Evolutionary conservation across 2,888 invertebrate species (phyloP), one percentile per base, ranked within the genome.

Genomic region (Trachelus iudaicus): DNA sequence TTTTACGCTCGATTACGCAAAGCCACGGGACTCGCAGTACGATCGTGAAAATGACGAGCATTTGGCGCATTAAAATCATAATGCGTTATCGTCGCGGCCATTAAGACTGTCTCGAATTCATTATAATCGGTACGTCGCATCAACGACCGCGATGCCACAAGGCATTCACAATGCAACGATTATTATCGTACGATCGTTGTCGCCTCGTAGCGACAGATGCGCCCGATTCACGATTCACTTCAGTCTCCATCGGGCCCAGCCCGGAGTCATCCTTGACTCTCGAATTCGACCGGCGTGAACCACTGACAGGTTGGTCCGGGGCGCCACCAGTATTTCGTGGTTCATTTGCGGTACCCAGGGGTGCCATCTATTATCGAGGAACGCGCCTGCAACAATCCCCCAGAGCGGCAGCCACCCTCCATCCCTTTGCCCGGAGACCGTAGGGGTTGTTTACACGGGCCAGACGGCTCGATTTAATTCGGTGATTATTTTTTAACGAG

Each of bases 311-410:
- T 91, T 91, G 90, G 89, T 88, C 89, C 90, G 84, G 82, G 73
- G 73, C 34, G 85, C 88, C 87, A 85, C 89, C 90, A 91, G 90
- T 90, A 91, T 91, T 91, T 91, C 91, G 91, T 91, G 91, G 91
- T 91, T 91, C 91, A 91, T 91, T 91, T 91, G 91, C 91, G 91
- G 91, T 90, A 89, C 91, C 91, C 91, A 91, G 87, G 91, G 91
- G 91, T 91, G 88, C 89, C 91, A 91, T 91, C 89, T 90, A 91
- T 91, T 91, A 91, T 89, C 87, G 85, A 85, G 87, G 87, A 87
- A 30, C 88, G 85, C 79, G 83, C 76, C 78, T 75, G 37, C 79
- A 77, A 74, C 82, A 81, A 80, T 84, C 84, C 82, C 81, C 56
- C n/a, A 69, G 71, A 69, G 69, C 37, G 69, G 68, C 34, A 34